Base-by-base conservation (phyloP, 2,888 invertebrate genomes). In the Cheilosia vernalis region DNA sequence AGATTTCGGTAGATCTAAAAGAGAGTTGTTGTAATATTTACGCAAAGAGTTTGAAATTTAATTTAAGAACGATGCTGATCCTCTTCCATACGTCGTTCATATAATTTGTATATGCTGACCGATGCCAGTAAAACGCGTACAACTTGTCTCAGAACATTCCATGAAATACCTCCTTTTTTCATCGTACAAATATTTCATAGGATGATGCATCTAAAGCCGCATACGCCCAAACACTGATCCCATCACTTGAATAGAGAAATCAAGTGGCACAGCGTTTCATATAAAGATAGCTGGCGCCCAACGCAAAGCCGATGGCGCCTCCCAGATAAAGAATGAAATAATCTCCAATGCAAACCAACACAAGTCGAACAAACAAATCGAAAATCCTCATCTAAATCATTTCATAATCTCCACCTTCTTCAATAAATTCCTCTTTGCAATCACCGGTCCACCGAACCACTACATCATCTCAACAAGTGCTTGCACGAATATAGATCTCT, bases 391-490 rank as follows among this genome's bases (percentile, higher is more conserved):
- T 77, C 49, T 58, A 74, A 66, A 64, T 64, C 56, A 66, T 66
- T 58, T 66, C 60, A 64, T 72, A 70, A 77, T 73, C 79, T 79
- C 64, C 64, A 60, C 84, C 63, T 51, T 58, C 74, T 70, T 47
- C 58, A 55, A 76, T 74, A 76, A 70, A 76, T 76, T 74, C 58
- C 55, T 30, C 66, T 69, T 70, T 44, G 40, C 74, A 70, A 79
- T 84, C 66, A 69, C 40, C 67, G 37, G 64, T 55, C 69, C 63
- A 66, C 33, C 6, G 17, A 55, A 17, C 55, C 55, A 42, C 64
- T 79, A 40, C 24, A 70, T 70, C 74, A 74, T 84, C 60, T 79
- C 61, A 69, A 27, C 84, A 83, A 78, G 73, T 78, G 78, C 55
- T 56, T 67, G 64, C 49, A 58, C 1, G 33, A 82, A 66, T 64